phyloP scores from a whole-genome alignment of 2,113 vertebrate genomes.

The Propithecus coquereli region DNA sequence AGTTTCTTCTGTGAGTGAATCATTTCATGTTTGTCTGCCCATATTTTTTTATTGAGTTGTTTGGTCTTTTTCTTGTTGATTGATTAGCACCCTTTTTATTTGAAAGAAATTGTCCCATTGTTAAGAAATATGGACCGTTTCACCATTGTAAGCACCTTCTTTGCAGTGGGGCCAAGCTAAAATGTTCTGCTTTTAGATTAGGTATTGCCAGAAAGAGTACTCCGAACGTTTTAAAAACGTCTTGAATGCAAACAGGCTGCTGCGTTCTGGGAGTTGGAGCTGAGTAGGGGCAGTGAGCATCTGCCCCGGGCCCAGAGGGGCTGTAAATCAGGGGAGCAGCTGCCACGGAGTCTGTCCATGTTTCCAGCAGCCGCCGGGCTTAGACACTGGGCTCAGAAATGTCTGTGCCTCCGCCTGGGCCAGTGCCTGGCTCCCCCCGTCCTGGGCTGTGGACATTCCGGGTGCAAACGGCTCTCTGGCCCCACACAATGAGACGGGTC shows the following conservation, averaged over 20 bases:
- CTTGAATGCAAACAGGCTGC: neutral
- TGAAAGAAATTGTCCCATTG: neutral
- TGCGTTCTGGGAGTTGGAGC: neutral
- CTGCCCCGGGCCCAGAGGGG: neutral
- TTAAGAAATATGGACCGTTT: neutral
- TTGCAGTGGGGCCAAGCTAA: neutral
- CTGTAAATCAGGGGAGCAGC: slow-evolving; percentile 27
- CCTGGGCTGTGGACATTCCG: neutral
- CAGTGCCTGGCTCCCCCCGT: slow-evolving; percentile 20
- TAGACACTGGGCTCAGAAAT: neutral
- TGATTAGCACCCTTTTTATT: neutral
- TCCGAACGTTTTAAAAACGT: neutral
- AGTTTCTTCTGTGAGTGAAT: neutral
- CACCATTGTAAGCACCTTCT: neutral
- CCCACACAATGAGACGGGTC: slow-evolving; percentile 45
- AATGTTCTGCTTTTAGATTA: neutral
- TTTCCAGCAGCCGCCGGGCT: neutral
- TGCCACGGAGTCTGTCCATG: neutral
- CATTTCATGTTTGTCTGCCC: neutral
- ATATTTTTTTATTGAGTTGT: neutral
- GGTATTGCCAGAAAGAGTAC: neutral
- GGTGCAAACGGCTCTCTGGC: slow-evolving; percentile 33
- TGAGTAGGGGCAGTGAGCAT: neutral
- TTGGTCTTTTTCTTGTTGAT: neutral
- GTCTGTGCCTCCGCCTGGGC: neutral